Conservation (phyloP, 92 coral and sea anemone genomes). For the Porites evermanni region DNA sequence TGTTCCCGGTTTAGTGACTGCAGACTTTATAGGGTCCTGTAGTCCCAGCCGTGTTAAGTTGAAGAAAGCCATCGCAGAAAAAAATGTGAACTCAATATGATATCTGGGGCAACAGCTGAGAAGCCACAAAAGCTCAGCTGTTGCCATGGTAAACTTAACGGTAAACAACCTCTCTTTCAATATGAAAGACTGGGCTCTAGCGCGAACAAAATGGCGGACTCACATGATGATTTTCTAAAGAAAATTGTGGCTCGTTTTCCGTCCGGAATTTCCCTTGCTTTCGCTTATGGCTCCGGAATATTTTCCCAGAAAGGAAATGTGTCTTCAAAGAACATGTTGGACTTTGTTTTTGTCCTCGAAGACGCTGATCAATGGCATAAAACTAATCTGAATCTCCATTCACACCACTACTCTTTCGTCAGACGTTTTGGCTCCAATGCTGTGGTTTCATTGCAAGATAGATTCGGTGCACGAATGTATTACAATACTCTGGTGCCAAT, state of each 20-base stretch:
- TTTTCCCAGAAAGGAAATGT: slow-evolving; percentile 85
- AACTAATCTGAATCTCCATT: slow-evolving; percentile 70
- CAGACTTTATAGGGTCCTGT: slow-evolving; percentile 87
- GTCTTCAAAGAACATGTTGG: slow-evolving; percentile 88
- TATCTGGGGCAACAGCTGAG: neutral
- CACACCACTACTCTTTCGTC: slow-evolving; percentile 79
- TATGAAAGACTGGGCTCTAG: neutral
- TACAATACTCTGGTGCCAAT: slow-evolving; percentile 92
- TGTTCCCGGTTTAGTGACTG: slow-evolving; percentile 67
- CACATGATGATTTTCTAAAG: slow-evolving; percentile 27
- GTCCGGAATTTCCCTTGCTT: slow-evolving; percentile 83
- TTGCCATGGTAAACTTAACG: slow-evolving; percentile 44
- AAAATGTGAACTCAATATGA: neutral
- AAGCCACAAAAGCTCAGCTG: neutral
- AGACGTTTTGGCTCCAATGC: slow-evolving; percentile 76
- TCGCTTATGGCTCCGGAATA: slow-evolving; percentile 97
- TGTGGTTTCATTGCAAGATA: slow-evolving; percentile 79
- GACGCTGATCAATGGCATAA: slow-evolving; percentile 86
- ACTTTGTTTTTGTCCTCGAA: slow-evolving; percentile 92
- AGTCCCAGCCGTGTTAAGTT: slow-evolving; percentile 93
- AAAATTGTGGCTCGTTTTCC: slow-evolving; percentile 86
- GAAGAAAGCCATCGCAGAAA: slow-evolving; percentile 87
- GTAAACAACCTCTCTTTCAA: slow-evolving; percentile 26
- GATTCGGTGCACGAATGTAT: slow-evolving; percentile 86
- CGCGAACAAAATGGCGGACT: slow-evolving; percentile 79